Conservation (phyloP, 1,140 invertebrate genomes). For the Eubasilissa regina region DNA sequence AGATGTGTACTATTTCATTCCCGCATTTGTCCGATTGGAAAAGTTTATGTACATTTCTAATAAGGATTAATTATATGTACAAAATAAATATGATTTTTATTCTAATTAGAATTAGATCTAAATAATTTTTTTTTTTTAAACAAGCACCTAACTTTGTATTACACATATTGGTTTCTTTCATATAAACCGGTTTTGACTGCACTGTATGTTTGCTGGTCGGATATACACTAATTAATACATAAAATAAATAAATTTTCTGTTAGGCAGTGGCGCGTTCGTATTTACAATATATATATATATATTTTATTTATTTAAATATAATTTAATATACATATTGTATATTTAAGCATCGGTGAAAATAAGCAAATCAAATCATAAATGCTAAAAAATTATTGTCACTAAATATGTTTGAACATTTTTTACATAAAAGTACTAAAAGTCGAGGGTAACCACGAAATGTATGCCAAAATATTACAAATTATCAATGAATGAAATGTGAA, state of each 20-base stretch:
- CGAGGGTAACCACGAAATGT: too few relatives aligned
- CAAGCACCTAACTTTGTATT: not conserved
- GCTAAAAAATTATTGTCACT: too few relatives aligned
- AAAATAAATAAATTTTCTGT: not conserved
- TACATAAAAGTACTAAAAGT: too few relatives aligned
- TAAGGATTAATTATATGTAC: not conserved
- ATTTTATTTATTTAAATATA: too few relatives aligned
- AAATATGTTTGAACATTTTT: too few relatives aligned
- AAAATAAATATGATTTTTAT: not conserved
- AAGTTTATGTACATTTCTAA: not conserved
- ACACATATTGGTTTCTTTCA: not conserved
- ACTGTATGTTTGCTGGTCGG: not conserved
- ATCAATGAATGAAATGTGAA: too few relatives aligned
- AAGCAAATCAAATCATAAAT: too few relatives aligned
- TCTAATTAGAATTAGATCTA: not conserved
- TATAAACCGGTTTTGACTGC: not conserved
- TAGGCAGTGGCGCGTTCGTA: too few relatives aligned
- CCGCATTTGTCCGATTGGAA: not conserved
- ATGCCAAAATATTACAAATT: too few relatives aligned
- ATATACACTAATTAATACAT: not conserved
- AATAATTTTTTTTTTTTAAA: not conserved
- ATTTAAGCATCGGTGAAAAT: too few relatives aligned
- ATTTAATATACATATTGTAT: too few relatives aligned
- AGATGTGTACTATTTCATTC: not conserved
- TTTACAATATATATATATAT: too few relatives aligned